Evolutionary conservation across 2,113 vertebrate species (phyloP), one percentile per base, ranked within the genome.

Genomic region (Podarcis raffonei): DNA sequence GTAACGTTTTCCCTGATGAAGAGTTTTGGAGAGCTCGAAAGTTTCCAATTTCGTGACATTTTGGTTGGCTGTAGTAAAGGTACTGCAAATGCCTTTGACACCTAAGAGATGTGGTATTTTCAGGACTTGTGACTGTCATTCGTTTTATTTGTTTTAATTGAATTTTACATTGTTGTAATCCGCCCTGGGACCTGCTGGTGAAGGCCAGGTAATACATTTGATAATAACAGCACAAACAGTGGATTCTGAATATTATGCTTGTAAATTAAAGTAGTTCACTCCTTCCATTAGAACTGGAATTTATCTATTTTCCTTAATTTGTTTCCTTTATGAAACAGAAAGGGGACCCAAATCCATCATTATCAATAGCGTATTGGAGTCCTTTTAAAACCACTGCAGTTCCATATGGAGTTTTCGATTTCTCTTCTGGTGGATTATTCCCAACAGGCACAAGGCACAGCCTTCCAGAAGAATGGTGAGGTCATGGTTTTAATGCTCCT

Each of bases 391-490:
- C 37, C 62, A 68, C 48, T 69, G 82, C 78, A 89, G 91, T 65
- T 93, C 90, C 83, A 89, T 35, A 20, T 68, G 82, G 91, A 48
- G 90, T 92, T 81, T 91, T 90, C 81, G 80, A 80, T 87, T 59
- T 93, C 18, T 69, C 18, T 69, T 74, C 92, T 90, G 92, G 62
- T 20, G 79, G 85, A 76, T 48, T 2, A 0, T 85, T 93, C 90
- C 86, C 81, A 13, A 0, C 16, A 71, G 79, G 48, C 18, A 30
- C 76, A 87, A 79, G 57, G 83, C 92, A 92, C 92, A 89, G 76
- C 53, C 87, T 92, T 94, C 89, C 71, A 94, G 93, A 93, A 94
- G 78, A 6, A 32, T 22, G 76, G 85, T 95, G 94, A 95, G 92
- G 92, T 93, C 93, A 94, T 92, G 76, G 35, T 48, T 84, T 78